These are phyloP conservation scores for Drepana falcataria DNA, from an alignment of 2,888 invertebrate species.

Conservation along the genomic window DNA sequence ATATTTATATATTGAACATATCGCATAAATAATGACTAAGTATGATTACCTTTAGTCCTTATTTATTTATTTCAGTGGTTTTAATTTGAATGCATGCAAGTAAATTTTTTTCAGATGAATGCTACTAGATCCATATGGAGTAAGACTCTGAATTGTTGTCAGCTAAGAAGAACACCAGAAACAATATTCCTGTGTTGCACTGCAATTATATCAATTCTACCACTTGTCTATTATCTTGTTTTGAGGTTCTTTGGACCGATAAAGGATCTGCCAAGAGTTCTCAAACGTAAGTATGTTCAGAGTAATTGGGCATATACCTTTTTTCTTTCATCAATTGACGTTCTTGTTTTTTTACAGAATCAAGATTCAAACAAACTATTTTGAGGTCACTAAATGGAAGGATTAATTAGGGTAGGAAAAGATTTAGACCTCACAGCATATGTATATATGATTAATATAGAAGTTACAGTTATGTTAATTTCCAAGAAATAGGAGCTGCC, in stretches of 20 bases:
- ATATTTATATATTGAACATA: no score
- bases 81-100: no score
- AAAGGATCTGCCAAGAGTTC: slow-evolving; percentile 62
- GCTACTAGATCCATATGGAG: slow-evolving; percentile 82
- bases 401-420: slow-evolving; percentile 32
- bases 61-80: no score
- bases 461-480: no score
- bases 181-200: slow-evolving; percentile 76
- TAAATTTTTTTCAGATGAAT: slow-evolving; percentile 81
- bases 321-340: not conserved
- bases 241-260: slow-evolving; percentile 73
- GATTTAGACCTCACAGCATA: no score
- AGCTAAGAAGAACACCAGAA: slow-evolving; percentile 76
- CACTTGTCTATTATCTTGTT: slow-evolving; percentile 78
- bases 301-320: no score
- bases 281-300: slow-evolving; percentile 64
- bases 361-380: slow-evolving; percentile 65
- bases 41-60: no score
- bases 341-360: slow-evolving; percentile 48
- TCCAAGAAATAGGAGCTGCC: no score
- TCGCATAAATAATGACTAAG: no score
- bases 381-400: slow-evolving; percentile 46
- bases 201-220: slow-evolving; percentile 68
- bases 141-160: slow-evolving; percentile 75
- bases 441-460: no score